phyloP scores from a whole-genome alignment of 2,797 vertebrate genomes.

The Choloepus didactylus region DNA sequence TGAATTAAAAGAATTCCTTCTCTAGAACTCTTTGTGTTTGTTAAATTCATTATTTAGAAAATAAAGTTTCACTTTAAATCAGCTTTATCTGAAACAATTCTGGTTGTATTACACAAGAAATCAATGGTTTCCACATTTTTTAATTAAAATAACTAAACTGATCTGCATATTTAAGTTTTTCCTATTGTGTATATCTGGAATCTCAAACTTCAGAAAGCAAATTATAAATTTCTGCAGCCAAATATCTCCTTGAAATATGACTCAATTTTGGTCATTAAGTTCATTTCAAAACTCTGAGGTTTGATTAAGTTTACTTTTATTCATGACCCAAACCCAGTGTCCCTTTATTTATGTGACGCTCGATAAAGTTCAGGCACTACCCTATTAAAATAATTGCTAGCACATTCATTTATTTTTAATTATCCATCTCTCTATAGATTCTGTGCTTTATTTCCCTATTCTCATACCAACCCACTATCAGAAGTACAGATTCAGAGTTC shows the following conservation, averaged over 20 bases:
- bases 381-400: neutral
- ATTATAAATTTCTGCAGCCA: neutral
- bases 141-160: conserved; percentile 32
- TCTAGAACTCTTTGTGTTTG: neutral
- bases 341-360: neutral
- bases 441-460: conserved; percentile 21
- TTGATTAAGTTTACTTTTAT: conserved; percentile 35
- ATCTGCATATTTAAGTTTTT: conserved; percentile 1
- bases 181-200: conserved; percentile 6
- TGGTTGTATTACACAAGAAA: conserved; percentile 20
- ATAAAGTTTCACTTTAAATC: conserved; percentile 1
- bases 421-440: conserved; percentile 24
- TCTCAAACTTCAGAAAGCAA: conserved; percentile 65
- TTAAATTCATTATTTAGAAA: conserved; percentile 59
- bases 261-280: conserved; percentile 29
- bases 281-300: conserved; percentile 59
- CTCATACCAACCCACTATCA: neutral
- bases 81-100: conserved; percentile 31
- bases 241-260: conserved; percentile 37
- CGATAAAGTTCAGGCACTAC: neutral
- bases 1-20: conserved; percentile 58
- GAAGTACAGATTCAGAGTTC: neutral
- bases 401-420: conserved; percentile 33
- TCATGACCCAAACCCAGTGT: conserved; percentile 15
- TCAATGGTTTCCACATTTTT: conserved; percentile 14